A percentile compares a stretch with the other conserved stretches of the same genome.
phyloP scores from a whole-genome alignment of 2,797 vertebrate species.

The Lophius americanus region DNA sequence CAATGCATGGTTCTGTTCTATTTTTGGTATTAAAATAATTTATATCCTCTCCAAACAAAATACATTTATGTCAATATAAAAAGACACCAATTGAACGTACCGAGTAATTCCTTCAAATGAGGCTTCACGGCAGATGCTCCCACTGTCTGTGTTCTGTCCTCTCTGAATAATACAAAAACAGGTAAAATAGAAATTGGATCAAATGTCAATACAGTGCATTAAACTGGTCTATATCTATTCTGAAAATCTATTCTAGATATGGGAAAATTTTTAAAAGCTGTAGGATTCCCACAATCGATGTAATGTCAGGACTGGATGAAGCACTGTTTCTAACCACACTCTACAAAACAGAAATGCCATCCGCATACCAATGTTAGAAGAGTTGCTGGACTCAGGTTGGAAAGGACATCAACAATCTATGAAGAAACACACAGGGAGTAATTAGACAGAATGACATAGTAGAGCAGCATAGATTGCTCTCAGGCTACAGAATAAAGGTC shows the following conservation, averaged over 20 bases:
- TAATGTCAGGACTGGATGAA: not conserved
- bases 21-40: conserved; percentile 32
- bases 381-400: conserved; percentile 80
- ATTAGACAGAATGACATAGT: conserved; percentile 22
- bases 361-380: conserved; percentile 91
- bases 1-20: conserved; percentile 25
- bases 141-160: conserved; percentile 91
- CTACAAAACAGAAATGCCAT: no score
- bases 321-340: not conserved
- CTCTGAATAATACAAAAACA: conserved; percentile 72
- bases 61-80: conserved; percentile 53
- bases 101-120: conserved; percentile 93
- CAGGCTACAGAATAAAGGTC: conserved; percentile 50
- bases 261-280: not conserved
- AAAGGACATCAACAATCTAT: conserved; percentile 85
- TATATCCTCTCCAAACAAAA: conserved; percentile 39
- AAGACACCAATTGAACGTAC: conserved; percentile 80
- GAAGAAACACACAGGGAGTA: conserved; percentile 41
- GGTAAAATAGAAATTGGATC: conserved; percentile 11
- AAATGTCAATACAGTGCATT: not conserved
- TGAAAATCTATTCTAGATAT: not conserved
- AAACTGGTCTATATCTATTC: not conserved
- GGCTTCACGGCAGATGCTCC: conserved; percentile 88
- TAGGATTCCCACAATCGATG: not conserved
- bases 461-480: conserved; percentile 11